These are phyloP conservation scores for Notarius quadriscutis DNA, from an alignment of 2,113 vertebrate genomes.

Conservation along the genomic window DNA sequence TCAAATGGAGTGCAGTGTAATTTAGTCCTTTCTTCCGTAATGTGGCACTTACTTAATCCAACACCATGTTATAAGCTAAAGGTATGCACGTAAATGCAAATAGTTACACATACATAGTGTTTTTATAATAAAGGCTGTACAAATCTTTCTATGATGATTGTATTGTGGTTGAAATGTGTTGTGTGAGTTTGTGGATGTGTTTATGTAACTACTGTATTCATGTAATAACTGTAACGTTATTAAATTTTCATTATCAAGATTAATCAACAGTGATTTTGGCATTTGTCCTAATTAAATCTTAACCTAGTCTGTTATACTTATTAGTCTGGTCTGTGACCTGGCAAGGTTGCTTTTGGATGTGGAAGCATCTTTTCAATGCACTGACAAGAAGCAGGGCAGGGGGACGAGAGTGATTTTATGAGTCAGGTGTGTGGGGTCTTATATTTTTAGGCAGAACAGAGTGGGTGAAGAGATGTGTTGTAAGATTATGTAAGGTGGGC, in stretches of 20 bases:
- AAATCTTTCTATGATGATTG: slow-evolving; percentile 15
- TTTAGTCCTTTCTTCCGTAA: not conserved
- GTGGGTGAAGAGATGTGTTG: slow-evolving; percentile 8
- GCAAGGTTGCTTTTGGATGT: not conserved
- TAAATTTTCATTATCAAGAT: slow-evolving; percentile 12
- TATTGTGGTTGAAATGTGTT: not conserved
- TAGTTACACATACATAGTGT: not conserved
- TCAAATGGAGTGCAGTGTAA: slow-evolving; percentile 2
- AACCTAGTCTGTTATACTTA: not conserved
- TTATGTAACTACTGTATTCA: slow-evolving; percentile 7
- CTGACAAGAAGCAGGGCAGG: not conserved
- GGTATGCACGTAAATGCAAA: slow-evolving; percentile 20
- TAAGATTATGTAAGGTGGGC: slow-evolving; percentile 18
- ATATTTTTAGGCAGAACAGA: not conserved
- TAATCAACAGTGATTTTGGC: not conserved
- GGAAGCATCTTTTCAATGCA: not conserved
- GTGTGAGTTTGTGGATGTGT: slow-evolving; percentile 17
- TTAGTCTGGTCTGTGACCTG: not conserved
- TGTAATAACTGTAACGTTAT: slow-evolving; percentile 18
- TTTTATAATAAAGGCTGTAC: slow-evolving; percentile 22
- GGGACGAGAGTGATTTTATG: slow-evolving; percentile 29
- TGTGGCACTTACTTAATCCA: slow-evolving; percentile 22
- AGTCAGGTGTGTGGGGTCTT: slow-evolving; percentile 17
- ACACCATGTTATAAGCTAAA: slow-evolving; percentile 29
- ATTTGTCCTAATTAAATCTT: not conserved